Conservation (phyloP, 1,140 invertebrate species). For the Megalonaias nervosa region DNA sequence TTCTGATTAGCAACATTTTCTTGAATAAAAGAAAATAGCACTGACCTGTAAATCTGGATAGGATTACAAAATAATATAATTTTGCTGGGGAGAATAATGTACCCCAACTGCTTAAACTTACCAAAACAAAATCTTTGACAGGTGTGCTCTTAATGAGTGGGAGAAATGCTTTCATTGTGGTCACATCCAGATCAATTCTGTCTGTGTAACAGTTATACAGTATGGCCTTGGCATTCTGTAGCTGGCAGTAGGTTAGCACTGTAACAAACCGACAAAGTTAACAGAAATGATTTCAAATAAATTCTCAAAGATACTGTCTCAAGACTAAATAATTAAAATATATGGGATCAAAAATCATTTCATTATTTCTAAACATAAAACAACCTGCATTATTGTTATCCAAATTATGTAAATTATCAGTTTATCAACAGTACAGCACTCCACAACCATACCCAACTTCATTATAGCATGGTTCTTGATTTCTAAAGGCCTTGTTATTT, state of each 20-base stretch:
- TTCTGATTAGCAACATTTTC: background rate
- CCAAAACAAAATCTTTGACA: constrained; percentile 57
- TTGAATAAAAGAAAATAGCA: background rate
- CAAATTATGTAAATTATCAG: background rate
- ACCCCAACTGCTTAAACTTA: constrained; percentile 31
- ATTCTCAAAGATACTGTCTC: background rate
- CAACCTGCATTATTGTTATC: too few species aligned
- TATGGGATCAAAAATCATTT: background rate
- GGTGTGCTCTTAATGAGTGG: constrained; percentile 54
- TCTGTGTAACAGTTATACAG: constrained; percentile 67
- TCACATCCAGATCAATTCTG: constrained; percentile 48
- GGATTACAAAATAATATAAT: background rate
- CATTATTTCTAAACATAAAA: background rate
- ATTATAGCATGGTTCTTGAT: too few species aligned
- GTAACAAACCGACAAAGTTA: constrained; percentile 17
- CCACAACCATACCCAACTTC: too few species aligned
- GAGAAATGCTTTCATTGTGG: constrained; percentile 58
- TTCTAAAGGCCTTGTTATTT: too few species aligned
- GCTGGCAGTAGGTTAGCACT: constrained; percentile 65
- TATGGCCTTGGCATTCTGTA: constrained; percentile 50
- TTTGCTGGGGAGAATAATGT: background rate
- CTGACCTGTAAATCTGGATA: background rate
- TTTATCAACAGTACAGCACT: background rate
- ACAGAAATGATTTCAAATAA: background rate
- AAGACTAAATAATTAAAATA: background rate